These are phyloP conservation scores for Meriones psammophilus DNA, from an alignment of 2,797 vertebrate genomes.

Conservation along the genomic window DNA sequence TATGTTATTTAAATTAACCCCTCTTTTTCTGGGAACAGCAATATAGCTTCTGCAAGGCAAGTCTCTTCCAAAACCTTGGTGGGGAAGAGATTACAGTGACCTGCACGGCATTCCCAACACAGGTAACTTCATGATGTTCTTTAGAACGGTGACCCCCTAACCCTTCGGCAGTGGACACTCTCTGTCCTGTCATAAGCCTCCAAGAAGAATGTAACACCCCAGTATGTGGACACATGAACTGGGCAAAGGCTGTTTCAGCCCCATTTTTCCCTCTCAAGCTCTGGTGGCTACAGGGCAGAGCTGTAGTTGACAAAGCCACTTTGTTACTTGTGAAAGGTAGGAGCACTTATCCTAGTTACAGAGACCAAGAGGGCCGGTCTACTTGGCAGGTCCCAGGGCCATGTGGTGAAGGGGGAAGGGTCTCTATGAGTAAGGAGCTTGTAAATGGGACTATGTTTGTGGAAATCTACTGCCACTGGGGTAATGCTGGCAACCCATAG, in stretches of 20 bases:
- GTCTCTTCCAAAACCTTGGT: rapidly evolving
- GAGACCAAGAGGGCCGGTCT: neutral
- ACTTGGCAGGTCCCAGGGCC: neutral
- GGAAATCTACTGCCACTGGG: neutral
- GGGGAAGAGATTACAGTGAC: conserved; percentile 71
- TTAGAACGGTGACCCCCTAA: neutral
- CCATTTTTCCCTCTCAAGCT: neutral
- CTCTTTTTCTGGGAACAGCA: conserved; percentile 84
- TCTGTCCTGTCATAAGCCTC: neutral
- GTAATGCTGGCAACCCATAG: neutral
- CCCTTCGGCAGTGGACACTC: rapidly evolving
- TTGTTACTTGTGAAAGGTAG: neutral
- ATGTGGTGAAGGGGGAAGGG: neutral
- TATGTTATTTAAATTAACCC: neutral
- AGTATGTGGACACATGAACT: neutral
- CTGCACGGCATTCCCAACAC: conserved; percentile 84
- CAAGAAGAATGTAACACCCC: neutral
- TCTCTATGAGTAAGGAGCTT: neutral
- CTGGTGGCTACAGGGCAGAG: neutral
- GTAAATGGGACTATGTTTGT: neutral
- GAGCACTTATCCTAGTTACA: neutral
- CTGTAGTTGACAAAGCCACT: neutral
- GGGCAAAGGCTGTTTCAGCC: neutral
- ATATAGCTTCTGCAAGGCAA: conserved; percentile 87
- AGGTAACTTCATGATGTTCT: conserved; percentile 82